Base-by-base conservation (phyloP, 2,888 invertebrate species). In the Drosophila cracens region DNA sequence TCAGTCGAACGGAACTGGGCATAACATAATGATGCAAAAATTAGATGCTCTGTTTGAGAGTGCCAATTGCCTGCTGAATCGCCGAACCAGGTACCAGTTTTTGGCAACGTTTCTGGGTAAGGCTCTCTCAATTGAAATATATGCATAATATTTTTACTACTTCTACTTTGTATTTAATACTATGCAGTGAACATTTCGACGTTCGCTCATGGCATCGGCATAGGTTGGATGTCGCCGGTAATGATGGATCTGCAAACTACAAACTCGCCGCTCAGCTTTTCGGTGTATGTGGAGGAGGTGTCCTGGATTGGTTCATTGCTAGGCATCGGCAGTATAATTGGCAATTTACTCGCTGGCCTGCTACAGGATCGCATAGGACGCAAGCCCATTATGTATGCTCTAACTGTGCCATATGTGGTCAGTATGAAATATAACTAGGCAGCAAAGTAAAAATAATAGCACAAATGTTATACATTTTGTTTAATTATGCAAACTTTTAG, bases 161-260 rank as follows among this genome's bases (percentile, higher is more conserved):
- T 25, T 18, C n/a, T 54, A n/a, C 18, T 38, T 36, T 18, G 5
- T 18, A 7, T 31, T 43, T 16, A 27, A 27, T n/a, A 1, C 0
- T 7, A 27, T 40, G 21, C 54, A 92, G 92, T 87, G 16, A 92
- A 85, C 53, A 70, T 92, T 16, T 79, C 91, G 7, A 81, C 90
- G 4, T 81, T 92, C 51, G 63, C 80, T 0, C 92, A 92, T 85
- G 92, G 92, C 48, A 64, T 89, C 8, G 87, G 85, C 18, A n/a
- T 89, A 6, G 92, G 92, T 8, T 92, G 92, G 92, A 80, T 91
- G 56, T 81, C 91, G 4, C 91, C 91, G 16, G 83, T 89, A 34
- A 80, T 92, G 64, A 67, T 83, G 13, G 75, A 83, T 10, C 66
- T 92, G 2, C 88, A 88, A 59, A 89, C 88, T 0, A 21, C 62